These are phyloP conservation scores for Venusia cambrica DNA, from an alignment of 2,888 invertebrate species.

Conservation along the genomic window DNA sequence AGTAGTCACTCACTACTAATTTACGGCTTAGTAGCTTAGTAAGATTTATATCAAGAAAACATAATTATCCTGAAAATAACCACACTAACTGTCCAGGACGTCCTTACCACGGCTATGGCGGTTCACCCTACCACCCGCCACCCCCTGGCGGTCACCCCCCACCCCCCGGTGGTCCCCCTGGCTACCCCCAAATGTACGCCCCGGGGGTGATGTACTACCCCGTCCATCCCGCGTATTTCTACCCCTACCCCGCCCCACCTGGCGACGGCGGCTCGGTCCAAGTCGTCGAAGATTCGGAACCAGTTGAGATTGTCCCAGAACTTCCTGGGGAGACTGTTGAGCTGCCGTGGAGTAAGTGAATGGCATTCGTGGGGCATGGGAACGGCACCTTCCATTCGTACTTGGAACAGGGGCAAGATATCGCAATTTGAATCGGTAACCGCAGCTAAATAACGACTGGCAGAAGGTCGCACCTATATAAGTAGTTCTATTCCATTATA, in stretches of 20 bases:
- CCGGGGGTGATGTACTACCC: slow-evolving; percentile 61
- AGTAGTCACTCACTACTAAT: too few species aligned
- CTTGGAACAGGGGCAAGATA: too few species aligned
- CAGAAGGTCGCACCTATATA: too few species aligned
- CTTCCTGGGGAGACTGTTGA: slow-evolving; percentile 74
- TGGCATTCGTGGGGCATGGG: slow-evolving; percentile 27
- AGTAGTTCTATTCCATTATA: too few species aligned
- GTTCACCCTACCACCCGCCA: slow-evolving; percentile 46
- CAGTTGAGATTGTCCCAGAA: slow-evolving; percentile 54
- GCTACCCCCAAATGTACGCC: slow-evolving; percentile 43
- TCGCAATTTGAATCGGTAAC: too few species aligned
- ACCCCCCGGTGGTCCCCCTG: slow-evolving; percentile 34
- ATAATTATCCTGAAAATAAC: slow-evolving; percentile 20
- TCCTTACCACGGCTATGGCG: slow-evolving; percentile 67
- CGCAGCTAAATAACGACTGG: too few species aligned
- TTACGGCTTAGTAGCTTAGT: not conserved
- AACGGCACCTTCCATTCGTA: slow-evolving; percentile 52
- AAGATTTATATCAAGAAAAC: not conserved
- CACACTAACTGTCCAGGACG: slow-evolving; percentile 52
- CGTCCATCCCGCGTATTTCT: slow-evolving; percentile 69
- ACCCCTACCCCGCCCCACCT: slow-evolving; percentile 55
- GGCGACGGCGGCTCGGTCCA: slow-evolving; percentile 42
- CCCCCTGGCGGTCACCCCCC: too few species aligned
- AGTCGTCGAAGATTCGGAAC: slow-evolving; percentile 49
- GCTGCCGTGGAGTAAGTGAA: slow-evolving; percentile 75